phyloP scores from a whole-genome alignment of 2,888 invertebrate species.

The Oligia fasciuncula region DNA sequence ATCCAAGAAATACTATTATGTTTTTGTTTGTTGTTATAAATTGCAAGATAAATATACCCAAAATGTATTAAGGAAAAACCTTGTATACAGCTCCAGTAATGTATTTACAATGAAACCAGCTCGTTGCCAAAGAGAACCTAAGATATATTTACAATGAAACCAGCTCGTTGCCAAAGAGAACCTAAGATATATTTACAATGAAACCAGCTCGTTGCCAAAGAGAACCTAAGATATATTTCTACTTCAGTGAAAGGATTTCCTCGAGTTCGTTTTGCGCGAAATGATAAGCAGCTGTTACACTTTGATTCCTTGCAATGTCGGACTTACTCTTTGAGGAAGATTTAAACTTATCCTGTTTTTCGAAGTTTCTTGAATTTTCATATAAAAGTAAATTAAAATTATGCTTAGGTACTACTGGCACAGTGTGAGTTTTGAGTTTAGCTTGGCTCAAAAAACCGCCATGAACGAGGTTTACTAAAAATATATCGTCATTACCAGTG shows the following conservation, averaged over 20 bases:
- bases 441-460: background rate
- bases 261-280: slow-evolving; percentile 13
- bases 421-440: background rate
- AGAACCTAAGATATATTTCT: slow-evolving; percentile 14
- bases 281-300: slow-evolving; percentile 42
- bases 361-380: slow-evolving; percentile 1
- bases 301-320: slow-evolving; percentile 28
- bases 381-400: background rate
- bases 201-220: background rate
- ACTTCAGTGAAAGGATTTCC: slow-evolving; percentile 26
- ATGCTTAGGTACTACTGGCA: background rate
- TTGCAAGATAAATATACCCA: background rate
- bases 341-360: slow-evolving; percentile 3
- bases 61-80: too few species aligned
- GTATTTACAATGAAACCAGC: background rate
- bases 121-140: background rate
- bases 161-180: background rate
- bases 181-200: slow-evolving; percentile 2
- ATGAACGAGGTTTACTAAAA: background rate
- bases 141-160: slow-evolving; percentile 8
- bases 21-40: background rate
- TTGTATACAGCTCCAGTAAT: background rate
- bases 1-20: background rate
- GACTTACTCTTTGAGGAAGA: slow-evolving; percentile 4
- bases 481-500: background rate